Conservation (phyloP, 35 echinoderm and acorn worm species). For the Eucidaris tribuloides region DNA sequence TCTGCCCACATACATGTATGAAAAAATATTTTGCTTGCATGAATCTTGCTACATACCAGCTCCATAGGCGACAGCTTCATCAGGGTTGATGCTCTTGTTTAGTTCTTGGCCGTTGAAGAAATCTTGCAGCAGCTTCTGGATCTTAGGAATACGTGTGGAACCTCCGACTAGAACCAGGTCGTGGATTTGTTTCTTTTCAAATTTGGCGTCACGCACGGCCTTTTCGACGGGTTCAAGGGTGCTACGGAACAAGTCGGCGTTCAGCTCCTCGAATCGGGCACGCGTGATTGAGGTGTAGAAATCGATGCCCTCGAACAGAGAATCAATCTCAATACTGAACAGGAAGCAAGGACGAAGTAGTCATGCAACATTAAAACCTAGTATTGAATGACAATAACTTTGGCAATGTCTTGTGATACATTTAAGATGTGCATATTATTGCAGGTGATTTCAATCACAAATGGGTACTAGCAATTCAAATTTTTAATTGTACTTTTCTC, state of each 20-base stretch:
- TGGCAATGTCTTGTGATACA: not conserved
- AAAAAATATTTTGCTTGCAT: too few relatives aligned
- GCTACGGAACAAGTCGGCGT: conserved; percentile 44
- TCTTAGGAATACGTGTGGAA: conserved; percentile 83
- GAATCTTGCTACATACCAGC: too few relatives aligned
- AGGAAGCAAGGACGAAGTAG: not conserved
- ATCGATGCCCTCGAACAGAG: conserved; percentile 87
- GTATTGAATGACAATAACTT: not conserved
- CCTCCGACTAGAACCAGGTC: conserved; percentile 81
- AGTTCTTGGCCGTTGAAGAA: conserved; percentile 75
- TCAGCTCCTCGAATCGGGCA: conserved; percentile 81
- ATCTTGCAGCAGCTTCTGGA: conserved; percentile 52
- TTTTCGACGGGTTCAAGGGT: conserved; percentile 67
- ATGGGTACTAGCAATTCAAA: too few relatives aligned
- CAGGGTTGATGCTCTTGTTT: conserved; percentile 94
- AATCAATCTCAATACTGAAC: conserved; percentile 88
- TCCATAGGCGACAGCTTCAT: conserved; percentile 92
- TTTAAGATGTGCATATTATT: not conserved
- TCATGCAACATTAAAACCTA: not conserved
- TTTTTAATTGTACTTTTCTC: too few relatives aligned
- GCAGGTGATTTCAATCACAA: not conserved
- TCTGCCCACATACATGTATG: too few relatives aligned
- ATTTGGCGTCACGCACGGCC: conserved; percentile 50
- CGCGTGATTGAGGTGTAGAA: conserved; percentile 88
- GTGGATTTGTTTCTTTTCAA: conserved; percentile 60